These are phyloP conservation scores for Trochalopteron elliotii DNA, from an alignment of 2,113 vertebrate genomes.

Conservation along the genomic window DNA sequence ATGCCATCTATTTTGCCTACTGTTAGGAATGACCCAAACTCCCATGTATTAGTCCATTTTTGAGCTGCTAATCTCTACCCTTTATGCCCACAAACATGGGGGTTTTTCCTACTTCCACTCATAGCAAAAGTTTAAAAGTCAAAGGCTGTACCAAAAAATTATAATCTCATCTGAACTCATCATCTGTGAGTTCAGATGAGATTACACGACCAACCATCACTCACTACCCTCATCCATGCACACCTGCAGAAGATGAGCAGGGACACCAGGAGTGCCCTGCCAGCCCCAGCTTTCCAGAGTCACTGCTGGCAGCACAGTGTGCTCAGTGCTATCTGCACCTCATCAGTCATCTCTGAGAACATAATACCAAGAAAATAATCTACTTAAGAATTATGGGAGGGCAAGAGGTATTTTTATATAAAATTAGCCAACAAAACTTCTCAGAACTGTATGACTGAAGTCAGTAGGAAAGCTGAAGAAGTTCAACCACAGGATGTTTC, in stretches of 20 bases:
- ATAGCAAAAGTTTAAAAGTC: not conserved
- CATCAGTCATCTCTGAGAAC: not conserved
- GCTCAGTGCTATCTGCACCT: not conserved
- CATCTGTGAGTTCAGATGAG: not conserved
- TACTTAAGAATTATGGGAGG: not conserved
- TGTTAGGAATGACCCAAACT: not conserved
- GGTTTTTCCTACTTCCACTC: not conserved
- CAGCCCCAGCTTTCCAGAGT: not conserved
- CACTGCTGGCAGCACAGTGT: not conserved
- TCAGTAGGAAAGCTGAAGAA: not conserved
- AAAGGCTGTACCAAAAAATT: not conserved
- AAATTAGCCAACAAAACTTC: not conserved
- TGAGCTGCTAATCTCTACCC: not conserved
- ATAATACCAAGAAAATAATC: not conserved
- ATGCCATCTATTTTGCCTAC: not conserved
- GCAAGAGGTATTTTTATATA: not conserved
- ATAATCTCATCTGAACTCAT: not conserved
- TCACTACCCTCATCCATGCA: not conserved
- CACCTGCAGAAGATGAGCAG: not conserved
- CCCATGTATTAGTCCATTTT: not conserved
- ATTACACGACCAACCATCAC: not conserved
- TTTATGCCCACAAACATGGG: not conserved
- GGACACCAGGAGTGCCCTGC: not conserved
- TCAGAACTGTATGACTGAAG: not conserved
- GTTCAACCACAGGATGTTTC: not conserved